Evolutionary conservation across 2,888 invertebrate species (phyloP).

Genomic region (Oscheius sp.): DNA sequence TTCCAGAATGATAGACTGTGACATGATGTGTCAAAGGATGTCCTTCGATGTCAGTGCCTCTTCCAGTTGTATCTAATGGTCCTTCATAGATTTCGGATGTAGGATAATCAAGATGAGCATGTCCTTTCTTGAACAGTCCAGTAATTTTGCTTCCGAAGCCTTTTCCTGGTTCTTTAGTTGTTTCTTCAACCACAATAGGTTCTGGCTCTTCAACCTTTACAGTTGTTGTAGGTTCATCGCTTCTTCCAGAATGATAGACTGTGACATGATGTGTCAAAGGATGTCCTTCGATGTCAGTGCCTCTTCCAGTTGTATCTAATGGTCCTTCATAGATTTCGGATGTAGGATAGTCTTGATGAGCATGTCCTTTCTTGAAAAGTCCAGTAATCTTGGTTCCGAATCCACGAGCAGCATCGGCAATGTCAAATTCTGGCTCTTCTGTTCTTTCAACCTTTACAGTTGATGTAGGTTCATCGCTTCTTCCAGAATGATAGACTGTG

Average conservation of each 20-base stretch:
- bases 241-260: conserved; percentile 39
- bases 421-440: conserved; percentile 20
- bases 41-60: conserved; percentile 31
- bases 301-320: conserved; percentile 25
- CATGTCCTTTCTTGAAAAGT: conserved; percentile 46
- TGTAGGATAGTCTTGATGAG: conserved; percentile 55
- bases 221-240: conserved; percentile 19
- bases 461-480: conserved; percentile 25
- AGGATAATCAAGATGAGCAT: conserved; percentile 56
- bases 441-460: neutral
- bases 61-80: conserved; percentile 30
- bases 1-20: conserved; percentile 38
- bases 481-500: conserved; percentile 38
- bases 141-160: conserved; percentile 35
- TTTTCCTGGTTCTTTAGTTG: neutral
- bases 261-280: conserved; percentile 40
- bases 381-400: conserved; percentile 43
- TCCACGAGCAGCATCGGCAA: conserved; percentile 11
- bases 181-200: neutral
- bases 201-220: neutral
- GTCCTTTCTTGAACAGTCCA: conserved; percentile 48
- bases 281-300: conserved; percentile 31
- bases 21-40: conserved; percentile 38
- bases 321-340: conserved; percentile 36
- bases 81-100: conserved; percentile 34